Base-by-base conservation (phyloP, 2,888 invertebrate species). In the Notodonta ziczac region DNA sequence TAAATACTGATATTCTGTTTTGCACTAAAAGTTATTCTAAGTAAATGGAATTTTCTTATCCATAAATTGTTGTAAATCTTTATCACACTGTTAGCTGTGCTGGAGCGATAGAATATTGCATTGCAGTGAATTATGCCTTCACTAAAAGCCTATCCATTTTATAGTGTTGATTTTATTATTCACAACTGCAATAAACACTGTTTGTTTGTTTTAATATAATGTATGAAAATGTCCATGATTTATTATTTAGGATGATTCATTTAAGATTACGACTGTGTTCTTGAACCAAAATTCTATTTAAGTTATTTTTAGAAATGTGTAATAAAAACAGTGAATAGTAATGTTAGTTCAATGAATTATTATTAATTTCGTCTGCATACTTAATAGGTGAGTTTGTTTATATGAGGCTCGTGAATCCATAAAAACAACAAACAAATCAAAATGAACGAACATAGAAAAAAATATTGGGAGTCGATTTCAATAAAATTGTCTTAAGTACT, bases 121-220 rank as follows among this genome's bases (percentile, higher is more conserved):
- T 63, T 67, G 62, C 61, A 60, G 57, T 52, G 62, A 59, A 63
- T 63, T 65, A 66, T 60, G 46, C 59, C 72, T 65, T 66, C 66
- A 65, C 58, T 62, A 64, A 67, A 66, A 62, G 59, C 50, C 57
- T 57, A 57, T 58, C 63, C 62, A 58, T 65, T 74, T 74, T 71
- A 77, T 67, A 59, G 69, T 69, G 68, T 69, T 68, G 61, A 70
- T 70, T 77, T 67, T 72, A 67, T 70, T 58, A 70, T 53, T 48
- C 44, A 46, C 58, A 66, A 59, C 40, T 54, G 54, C 10, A 9
- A 35, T 59, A 24, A 53, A 9, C 5, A 32, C 10, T 44, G 58
- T 52, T 56, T 56, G 24, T 56, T 56, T 44, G 12, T 56, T 44
- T 35, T 56, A 0, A 16, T n/a, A 56, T 24, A 55, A 4, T 50